These are phyloP conservation scores for Excalfactoria chinensis DNA, from an alignment of 2,113 vertebrate genomes.

Conservation along the genomic window DNA sequence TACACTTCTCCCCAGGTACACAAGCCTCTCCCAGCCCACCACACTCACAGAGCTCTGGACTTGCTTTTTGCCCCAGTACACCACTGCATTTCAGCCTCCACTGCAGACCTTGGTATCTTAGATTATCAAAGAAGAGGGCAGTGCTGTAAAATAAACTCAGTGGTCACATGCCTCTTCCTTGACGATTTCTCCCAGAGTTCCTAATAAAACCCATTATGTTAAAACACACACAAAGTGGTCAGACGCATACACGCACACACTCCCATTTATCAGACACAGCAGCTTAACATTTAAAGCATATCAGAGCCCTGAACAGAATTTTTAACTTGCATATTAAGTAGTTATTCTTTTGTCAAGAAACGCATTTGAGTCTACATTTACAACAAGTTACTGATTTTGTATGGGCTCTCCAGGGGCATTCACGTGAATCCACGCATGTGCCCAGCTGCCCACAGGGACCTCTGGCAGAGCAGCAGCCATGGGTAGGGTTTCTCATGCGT, in stretches of 20 bases:
- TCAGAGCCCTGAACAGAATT: background rate
- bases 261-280: background rate
- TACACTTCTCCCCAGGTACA: background rate
- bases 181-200: background rate
- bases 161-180: background rate
- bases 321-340: background rate
- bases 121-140: background rate
- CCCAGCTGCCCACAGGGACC: background rate
- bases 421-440: background rate
- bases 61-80: background rate
- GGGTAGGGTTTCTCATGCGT: background rate
- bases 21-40: background rate
- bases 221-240: background rate
- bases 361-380: background rate
- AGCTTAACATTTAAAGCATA: background rate
- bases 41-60: background rate
- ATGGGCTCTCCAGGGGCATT: background rate
- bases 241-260: accelerated
- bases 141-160: background rate
- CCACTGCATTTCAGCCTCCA: background rate
- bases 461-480: background rate
- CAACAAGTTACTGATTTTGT: background rate
- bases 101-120: background rate
- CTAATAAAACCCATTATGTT: background rate
- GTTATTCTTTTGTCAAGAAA: background rate